Evolutionary conservation across 2,888 invertebrate species (phyloP).

Genomic region (Athalia cordata): DNA sequence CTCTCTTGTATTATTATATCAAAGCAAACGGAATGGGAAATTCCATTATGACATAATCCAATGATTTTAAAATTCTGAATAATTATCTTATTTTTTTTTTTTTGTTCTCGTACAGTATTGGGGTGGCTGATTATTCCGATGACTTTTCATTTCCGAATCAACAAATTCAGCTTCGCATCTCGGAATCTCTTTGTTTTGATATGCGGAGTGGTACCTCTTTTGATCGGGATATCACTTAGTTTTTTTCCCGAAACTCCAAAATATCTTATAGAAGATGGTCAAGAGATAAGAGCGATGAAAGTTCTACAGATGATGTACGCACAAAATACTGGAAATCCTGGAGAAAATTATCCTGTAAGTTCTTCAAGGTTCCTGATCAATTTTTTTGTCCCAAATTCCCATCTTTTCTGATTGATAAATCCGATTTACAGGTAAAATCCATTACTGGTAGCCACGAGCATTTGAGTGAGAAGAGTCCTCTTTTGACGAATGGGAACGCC

Average conservation of each 20-base stretch:
- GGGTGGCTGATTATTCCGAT: constrained; percentile 87
- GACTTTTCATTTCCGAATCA: constrained; percentile 76
- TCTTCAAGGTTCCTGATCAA: background rate
- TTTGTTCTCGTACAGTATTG: constrained; percentile 78
- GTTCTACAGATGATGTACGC: constrained; percentile 81
- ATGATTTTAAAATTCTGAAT: too few species aligned
- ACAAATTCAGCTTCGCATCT: constrained; percentile 81
- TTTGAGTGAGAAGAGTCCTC: constrained; percentile 44
- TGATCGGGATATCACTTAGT: constrained; percentile 80
- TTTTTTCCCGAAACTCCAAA: constrained; percentile 88
- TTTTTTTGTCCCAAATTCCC: too few species aligned
- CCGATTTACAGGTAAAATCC: constrained; percentile 51
- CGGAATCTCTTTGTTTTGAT: constrained; percentile 88
- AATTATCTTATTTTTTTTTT: too few species aligned
- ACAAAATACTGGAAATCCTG: constrained; percentile 78
- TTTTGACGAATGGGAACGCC: background rate
- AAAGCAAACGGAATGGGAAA: too few species aligned
- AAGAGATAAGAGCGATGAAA: constrained; percentile 81
- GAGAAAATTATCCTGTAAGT: constrained; percentile 65
- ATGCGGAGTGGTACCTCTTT: constrained; percentile 81
- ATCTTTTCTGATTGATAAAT: background rate
- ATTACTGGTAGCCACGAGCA: constrained; percentile 51
- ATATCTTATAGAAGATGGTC: constrained; percentile 85
- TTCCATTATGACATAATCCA: too few species aligned
- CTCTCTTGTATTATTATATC: constrained; percentile 35